phyloP scores from a whole-genome alignment of 2,113 vertebrate genomes.

The Empidonax traillii region DNA sequence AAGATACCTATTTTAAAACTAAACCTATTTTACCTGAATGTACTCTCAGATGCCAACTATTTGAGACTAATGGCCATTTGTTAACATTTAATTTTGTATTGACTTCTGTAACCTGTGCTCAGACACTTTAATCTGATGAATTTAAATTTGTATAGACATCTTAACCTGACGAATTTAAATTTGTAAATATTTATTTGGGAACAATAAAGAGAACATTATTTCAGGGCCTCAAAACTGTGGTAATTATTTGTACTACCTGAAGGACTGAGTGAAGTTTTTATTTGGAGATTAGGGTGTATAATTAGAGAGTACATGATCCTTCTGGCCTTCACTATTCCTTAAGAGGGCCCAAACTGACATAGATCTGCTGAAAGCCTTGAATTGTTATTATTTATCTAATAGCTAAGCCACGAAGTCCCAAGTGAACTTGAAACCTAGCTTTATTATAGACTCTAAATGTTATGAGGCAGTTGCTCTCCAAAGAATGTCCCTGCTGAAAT shows the following conservation, averaged over 20 bases:
- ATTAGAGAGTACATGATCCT: neutral
- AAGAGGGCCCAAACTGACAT: neutral
- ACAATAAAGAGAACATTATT: neutral
- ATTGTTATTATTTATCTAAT: slow-evolving; percentile 24
- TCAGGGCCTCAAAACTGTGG: neutral
- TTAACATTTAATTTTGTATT: neutral
- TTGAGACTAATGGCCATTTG: neutral
- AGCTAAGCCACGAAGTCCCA: neutral
- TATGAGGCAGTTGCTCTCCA: neutral
- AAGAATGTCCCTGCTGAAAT: neutral
- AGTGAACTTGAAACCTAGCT: neutral
- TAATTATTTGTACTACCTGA: neutral
- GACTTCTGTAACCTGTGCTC: neutral
- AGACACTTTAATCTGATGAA: neutral
- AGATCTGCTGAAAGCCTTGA: neutral
- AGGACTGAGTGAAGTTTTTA: neutral
- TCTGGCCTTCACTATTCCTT: neutral
- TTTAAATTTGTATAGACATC: neutral
- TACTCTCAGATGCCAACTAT: neutral
- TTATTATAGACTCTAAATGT: neutral
- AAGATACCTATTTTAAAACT: neutral
- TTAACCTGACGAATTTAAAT: neutral
- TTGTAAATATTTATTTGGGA: neutral
- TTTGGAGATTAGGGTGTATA: neutral
- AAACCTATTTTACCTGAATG: neutral